Evolutionary conservation across 1,140 invertebrate genomes (phyloP), one percentile per base, ranked within the genome.

Genomic region (Leptoteleia sp.): DNA sequence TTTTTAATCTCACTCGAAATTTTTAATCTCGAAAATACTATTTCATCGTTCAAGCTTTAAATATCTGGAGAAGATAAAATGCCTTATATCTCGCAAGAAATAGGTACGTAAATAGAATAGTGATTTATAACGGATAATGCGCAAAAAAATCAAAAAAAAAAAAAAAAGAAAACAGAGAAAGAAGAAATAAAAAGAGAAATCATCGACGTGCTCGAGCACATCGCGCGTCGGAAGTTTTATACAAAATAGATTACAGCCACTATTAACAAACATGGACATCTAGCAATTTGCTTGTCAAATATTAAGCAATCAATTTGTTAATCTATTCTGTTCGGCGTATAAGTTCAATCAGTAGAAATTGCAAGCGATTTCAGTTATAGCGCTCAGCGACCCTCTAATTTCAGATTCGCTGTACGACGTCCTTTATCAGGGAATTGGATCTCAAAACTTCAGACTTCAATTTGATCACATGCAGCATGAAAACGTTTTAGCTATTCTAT

Each of bases 221-320:
- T 31, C 6, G 17, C 42, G n/a, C 13, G 1, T 1, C 9, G 9
- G 1, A 7, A 25, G 12, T 43, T 33, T 52, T 45, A 71, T 62
- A 13, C 27, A 19, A 61, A 71, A 61, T 52, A 55, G 67, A 71
- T 71, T 54, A 52, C 22, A 47, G n/a, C n/a, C n/a, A 17, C 11
- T 29, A 13, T 61, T 61, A 71, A 54, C 55, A 61, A 61, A 54
- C 48, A 71, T 9, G 45, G 19, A 12, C 33, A 61, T 59, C 27
- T 9, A 59, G 17, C 37, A 62, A 71, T 54, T 61, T 27, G 17
- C 47, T 71, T 54, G 55, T 54, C 67, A 71, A 71, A 71, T 61
- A 71, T 61, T 61, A 64, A 73, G 50, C 59, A 57, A 61, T 71
- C 70, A 48, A 64, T 57, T 73, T 55, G 59, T 76, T 65, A 73